phyloP scores from a whole-genome alignment of 2,888 invertebrate genomes.

The Microplitis manilae region DNA sequence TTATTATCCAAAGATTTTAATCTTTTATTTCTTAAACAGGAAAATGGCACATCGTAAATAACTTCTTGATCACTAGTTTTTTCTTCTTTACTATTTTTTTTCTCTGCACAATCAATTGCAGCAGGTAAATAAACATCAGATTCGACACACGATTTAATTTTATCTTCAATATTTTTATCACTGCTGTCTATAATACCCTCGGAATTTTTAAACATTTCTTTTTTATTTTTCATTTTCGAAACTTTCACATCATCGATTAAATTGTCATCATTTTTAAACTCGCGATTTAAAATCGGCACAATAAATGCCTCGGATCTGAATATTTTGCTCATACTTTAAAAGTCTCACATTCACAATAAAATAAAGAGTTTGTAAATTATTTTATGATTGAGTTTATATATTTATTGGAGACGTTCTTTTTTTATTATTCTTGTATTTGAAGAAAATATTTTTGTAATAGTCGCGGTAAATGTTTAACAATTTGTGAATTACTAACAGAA shows the following conservation, averaged over 20 bases:
- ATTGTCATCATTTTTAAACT: constrained; percentile 47
- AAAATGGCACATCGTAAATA: constrained; percentile 9
- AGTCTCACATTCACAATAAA: not conserved
- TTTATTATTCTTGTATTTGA: not conserved
- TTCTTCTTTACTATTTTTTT: constrained; percentile 17
- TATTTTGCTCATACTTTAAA: constrained; percentile 44
- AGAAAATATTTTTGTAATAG: not conserved
- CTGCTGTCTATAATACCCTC: not conserved
- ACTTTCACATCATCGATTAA: constrained; percentile 55
- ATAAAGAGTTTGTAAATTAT: not conserved
- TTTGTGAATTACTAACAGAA: constrained; percentile 1
- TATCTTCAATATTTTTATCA: constrained; percentile 36
- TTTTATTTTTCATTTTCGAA: constrained; percentile 51
- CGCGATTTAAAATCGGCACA: constrained; percentile 52
- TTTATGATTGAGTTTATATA: not conserved
- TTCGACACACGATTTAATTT: not conserved
- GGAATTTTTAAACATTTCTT: constrained; percentile 24
- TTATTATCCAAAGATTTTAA: not conserved
- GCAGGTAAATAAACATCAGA: not conserved
- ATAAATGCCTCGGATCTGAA: constrained; percentile 63
- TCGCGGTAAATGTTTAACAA: not conserved
- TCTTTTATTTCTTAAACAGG: not conserved
- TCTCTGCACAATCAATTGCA: constrained; percentile 1
- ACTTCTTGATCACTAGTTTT: not conserved
- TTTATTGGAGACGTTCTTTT: not conserved